Evolutionary conservation across 2,888 invertebrate genomes (phyloP), one percentile per base, ranked within the genome.

Genomic region (Cryptocephalus primarius): DNA sequence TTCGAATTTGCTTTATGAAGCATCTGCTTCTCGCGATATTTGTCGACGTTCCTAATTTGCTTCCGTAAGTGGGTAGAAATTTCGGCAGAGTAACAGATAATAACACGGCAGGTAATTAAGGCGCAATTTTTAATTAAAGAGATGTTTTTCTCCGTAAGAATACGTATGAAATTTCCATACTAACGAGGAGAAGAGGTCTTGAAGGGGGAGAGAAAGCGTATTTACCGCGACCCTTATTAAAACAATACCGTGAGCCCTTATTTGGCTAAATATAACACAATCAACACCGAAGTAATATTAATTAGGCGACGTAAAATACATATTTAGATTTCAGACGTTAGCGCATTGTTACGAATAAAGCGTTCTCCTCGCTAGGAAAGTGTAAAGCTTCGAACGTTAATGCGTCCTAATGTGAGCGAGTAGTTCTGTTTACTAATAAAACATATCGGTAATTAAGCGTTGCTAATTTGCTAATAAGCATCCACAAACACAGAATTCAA

Each of bases 401-500:
- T 63, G 64, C 62, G 61, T 60, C 60, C 64, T 64, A 66, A 67
- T 65, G 66, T 64, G 63, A 64, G 65, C 66, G 65, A 65, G 61
- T 65, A 66, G 64, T 64, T 60, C 62, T 66, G 64, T 69, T 68
- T 68, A 67, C 69, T 67, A 69, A 69, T 69, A 69, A 69, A 70
- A 69, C 68, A 69, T 68, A 66, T 68, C 62, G 68, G 69, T 69
- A 68, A 69, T 69, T 70, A 70, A 70, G 68, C 68, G 69, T 67
- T 65, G 67, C 69, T 70, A 70, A 70, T 70, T 70, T 67, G 67
- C 65, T 69, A 69, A 70, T 70, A 69, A 70, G 69, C 68, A 68
- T 68, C 67, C 68, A 65, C 69, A 69, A 68, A 69, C 67, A 67
- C 65, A 65, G 68, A 66, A 70, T 69, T 69, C 68, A 70, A 69